Evolutionary conservation across 2,888 invertebrate genomes (phyloP).

Genomic region (Spisula solida): DNA sequence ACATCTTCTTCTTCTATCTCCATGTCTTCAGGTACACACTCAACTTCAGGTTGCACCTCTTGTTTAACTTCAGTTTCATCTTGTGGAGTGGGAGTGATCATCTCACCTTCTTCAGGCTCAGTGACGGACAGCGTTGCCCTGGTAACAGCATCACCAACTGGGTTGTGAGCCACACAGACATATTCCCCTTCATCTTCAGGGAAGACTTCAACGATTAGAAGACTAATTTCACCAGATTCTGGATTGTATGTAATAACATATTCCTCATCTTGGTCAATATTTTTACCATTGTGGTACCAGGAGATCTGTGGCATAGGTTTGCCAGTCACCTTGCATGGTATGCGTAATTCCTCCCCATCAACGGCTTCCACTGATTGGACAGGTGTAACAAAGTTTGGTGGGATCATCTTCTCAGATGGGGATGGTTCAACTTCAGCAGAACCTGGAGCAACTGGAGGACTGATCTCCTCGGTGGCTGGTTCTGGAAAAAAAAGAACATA

Average conservation of each 20-base stretch:
- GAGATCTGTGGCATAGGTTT: constrained; percentile 85
- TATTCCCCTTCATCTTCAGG: constrained; percentile 87
- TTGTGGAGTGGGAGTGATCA: constrained; percentile 83
- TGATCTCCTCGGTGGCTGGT: constrained; percentile 76
- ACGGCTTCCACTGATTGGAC: constrained; percentile 80
- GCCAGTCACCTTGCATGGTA: constrained; percentile 85
- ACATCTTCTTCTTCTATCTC: constrained; percentile 72
- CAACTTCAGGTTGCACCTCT: constrained; percentile 48
- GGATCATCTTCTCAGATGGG: constrained; percentile 75
- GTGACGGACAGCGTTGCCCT: constrained; percentile 85
- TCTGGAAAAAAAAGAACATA: constrained; percentile 56
- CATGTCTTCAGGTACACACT: constrained; percentile 71
- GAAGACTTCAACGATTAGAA: constrained; percentile 87
- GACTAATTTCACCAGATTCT: constrained; percentile 84
- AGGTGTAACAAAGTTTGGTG: constrained; percentile 84
- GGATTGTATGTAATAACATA: constrained; percentile 86
- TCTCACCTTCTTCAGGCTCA: constrained; percentile 74
- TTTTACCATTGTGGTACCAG: constrained; percentile 87
- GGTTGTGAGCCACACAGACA: constrained; percentile 93
- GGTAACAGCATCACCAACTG: constrained; percentile 96
- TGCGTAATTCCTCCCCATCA: constrained; percentile 85
- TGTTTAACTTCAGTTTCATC: constrained; percentile 61
- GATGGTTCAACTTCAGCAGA: constrained; percentile 78
- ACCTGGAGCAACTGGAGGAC: constrained; percentile 71
- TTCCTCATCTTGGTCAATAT: constrained; percentile 87